A percentile compares a stretch with the other conserved stretches of the same genome.
phyloP scores from a whole-genome alignment of 2,888 invertebrate species.

The Leucania comma region DNA sequence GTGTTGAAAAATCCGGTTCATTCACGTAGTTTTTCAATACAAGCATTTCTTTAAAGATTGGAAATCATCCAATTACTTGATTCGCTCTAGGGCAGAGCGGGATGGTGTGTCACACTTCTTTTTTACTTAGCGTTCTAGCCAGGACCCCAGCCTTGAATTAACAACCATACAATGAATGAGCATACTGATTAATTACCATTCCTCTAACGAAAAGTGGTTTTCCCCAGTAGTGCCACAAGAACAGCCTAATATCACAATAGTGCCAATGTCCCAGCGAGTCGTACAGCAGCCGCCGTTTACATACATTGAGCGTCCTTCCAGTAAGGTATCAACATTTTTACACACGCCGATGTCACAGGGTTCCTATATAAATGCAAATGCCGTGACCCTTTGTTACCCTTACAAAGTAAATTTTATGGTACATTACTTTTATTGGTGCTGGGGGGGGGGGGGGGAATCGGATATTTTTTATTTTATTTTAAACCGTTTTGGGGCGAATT shows the following conservation, averaged over 20 bases:
- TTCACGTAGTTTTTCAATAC: no score
- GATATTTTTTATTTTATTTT: conserved; percentile 57
- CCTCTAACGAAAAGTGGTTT: conserved; percentile 1
- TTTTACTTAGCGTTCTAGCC: no score
- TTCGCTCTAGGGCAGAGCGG: no score
- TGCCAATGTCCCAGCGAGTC: conserved; percentile 20
- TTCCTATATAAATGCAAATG: conserved; percentile 78
- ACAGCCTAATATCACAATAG: conserved; percentile 12
- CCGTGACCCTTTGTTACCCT: conserved; percentile 69
- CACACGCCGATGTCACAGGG: conserved; percentile 58
- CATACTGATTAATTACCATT: conserved; percentile 5
- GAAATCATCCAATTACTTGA: no score
- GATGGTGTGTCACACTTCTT: no score
- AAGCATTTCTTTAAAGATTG: no score
- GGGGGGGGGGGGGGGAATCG: conserved; percentile 31
- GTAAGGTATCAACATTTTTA: conserved; percentile 48
- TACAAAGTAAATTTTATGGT: conserved; percentile 64
- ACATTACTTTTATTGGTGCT: conserved; percentile 61
- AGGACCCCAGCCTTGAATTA: background rate
- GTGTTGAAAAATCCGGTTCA: no score
- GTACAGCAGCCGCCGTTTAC: conserved; percentile 36
- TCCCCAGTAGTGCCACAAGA: background rate
- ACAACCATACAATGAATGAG: background rate
- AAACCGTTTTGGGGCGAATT: conserved; percentile 32
- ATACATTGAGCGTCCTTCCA: conserved; percentile 41